Percentiles rank a stretch among this genome's conserved stretches.
phyloP scores from a whole-genome alignment of 2,888 invertebrate genomes.

The Cylindroiulus punctatus region DNA sequence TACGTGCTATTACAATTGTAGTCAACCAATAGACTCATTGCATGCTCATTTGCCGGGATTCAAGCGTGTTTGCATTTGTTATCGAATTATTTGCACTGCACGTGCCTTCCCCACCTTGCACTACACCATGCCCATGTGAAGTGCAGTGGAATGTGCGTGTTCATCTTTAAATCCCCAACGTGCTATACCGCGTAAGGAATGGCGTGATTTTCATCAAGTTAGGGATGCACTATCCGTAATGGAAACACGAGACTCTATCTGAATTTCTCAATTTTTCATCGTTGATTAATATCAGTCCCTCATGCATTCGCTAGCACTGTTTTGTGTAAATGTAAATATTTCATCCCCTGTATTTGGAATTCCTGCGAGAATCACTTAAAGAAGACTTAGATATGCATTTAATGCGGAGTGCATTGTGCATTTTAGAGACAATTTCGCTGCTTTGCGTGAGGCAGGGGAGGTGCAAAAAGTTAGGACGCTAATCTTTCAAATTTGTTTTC shows the following conservation, averaged over 20 bases:
- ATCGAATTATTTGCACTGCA: background rate
- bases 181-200: background rate
- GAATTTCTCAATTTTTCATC: slow-evolving; percentile 44
- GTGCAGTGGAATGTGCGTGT: background rate
- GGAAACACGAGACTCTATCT: slow-evolving; percentile 40
- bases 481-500: background rate
- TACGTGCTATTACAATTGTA: too few relatives aligned
- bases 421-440: background rate
- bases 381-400: slow-evolving; percentile 39
- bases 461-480: background rate
- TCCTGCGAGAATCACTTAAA: slow-evolving; percentile 36
- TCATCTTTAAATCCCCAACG: slow-evolving; percentile 17
- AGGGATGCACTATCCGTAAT: slow-evolving; percentile 43
- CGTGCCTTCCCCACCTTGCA: background rate
- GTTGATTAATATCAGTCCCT: slow-evolving; percentile 43
- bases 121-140: background rate
- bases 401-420: slow-evolving; percentile 22
- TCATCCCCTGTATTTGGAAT: slow-evolving; percentile 4
- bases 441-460: background rate
- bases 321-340: slow-evolving; percentile 40
- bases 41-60: background rate
- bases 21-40: background rate
- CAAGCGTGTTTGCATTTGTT: background rate
- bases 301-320: slow-evolving; percentile 2
- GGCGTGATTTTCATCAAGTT: slow-evolving; percentile 45